These are phyloP conservation scores for Brachyptera risi DNA, from an alignment of 2,888 invertebrate genomes.

Conservation along the genomic window DNA sequence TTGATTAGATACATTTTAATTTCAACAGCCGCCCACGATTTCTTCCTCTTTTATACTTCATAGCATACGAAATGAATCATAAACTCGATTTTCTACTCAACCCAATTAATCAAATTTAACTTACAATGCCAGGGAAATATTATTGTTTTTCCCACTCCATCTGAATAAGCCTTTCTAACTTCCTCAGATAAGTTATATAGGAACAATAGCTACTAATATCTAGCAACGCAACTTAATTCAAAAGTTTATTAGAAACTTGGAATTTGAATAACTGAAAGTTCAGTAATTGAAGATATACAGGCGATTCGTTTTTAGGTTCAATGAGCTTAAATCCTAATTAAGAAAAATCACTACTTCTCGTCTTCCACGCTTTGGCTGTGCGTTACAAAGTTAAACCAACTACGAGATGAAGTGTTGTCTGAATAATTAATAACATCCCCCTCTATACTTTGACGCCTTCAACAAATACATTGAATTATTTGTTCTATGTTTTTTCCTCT, in stretches of 20 bases:
- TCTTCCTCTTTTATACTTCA: no score
- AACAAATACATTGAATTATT: no score
- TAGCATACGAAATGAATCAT: not conserved
- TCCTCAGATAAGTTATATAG: not conserved
- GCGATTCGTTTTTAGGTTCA: slow-evolving; percentile 2
- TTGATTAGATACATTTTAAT: no score
- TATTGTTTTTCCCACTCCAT: not conserved
- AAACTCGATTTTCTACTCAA: not conserved
- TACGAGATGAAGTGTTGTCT: not conserved
- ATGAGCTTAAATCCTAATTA: slow-evolving; percentile 11
- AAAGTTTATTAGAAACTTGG: slow-evolving; percentile 4
- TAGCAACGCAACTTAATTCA: not conserved
- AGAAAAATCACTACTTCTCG: slow-evolving; percentile 7
- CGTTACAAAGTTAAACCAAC: not conserved
- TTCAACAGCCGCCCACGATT: no score
- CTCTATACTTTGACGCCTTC: no score
- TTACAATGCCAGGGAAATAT: not conserved
- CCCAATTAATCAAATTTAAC: slow-evolving; percentile 7
- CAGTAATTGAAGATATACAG: not conserved
- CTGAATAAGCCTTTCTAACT: no score
- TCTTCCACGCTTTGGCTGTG: no score
- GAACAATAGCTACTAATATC: slow-evolving; percentile 7
- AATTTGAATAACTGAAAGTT: slow-evolving; percentile 9
- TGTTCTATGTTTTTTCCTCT: no score
- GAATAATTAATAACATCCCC: not conserved